Conservation (phyloP, 2,888 invertebrate genomes). For the Chalcosyrphus nemorum region DNA sequence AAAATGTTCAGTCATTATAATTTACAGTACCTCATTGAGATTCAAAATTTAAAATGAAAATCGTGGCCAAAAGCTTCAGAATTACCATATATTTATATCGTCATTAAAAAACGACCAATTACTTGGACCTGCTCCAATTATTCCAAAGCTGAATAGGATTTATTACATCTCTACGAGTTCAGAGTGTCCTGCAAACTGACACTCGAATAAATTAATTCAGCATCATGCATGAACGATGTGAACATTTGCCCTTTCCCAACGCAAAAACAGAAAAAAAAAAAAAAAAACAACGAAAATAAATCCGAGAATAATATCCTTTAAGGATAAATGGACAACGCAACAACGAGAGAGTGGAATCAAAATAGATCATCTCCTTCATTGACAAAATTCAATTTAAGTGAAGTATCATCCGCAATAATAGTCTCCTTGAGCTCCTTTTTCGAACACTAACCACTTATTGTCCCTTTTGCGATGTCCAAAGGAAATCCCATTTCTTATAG, state of each 20-base stretch:
- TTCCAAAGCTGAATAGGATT: background rate
- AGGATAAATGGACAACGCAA: conserved; percentile 30
- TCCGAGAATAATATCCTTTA: background rate
- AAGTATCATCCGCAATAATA: conserved; percentile 54
- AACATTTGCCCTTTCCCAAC: conserved; percentile 6
- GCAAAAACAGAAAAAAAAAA: background rate
- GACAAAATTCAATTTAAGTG: conserved; percentile 60
- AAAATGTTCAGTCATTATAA: too few species aligned
- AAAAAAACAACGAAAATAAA: too few species aligned
- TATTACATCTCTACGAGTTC: background rate
- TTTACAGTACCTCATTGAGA: too few species aligned
- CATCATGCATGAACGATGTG: conserved; percentile 51
- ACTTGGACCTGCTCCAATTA: background rate
- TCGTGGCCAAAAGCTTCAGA: too few species aligned
- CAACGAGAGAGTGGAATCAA: conserved; percentile 32
- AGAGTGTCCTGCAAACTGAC: background rate
- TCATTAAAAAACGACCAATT: background rate
- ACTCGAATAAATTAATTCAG: conserved; percentile 55
- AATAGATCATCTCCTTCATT: conserved; percentile 52
- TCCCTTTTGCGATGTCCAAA: conserved; percentile 8
- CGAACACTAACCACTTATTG: conserved; percentile 23
- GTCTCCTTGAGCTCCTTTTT: conserved; percentile 10
- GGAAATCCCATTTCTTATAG: conserved; percentile 42
- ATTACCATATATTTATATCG: too few species aligned
- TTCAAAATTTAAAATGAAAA: too few species aligned